Evolutionary conservation across 1,140 invertebrate species (phyloP).

Genomic region (Papilio dardanus): DNA sequence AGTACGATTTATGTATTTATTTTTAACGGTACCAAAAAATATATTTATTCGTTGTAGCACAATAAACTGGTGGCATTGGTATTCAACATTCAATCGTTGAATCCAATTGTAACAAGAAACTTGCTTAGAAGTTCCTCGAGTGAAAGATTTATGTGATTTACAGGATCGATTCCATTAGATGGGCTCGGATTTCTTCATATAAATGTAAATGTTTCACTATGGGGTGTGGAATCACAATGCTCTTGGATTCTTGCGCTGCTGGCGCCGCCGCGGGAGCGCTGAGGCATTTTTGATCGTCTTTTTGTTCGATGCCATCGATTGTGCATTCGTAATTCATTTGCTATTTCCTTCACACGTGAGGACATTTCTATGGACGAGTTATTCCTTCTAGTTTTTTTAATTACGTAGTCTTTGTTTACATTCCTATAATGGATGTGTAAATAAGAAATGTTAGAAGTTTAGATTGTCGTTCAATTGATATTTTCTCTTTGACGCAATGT

Average conservation of each 20-base stretch:
- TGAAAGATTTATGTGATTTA: constrained; percentile 29
- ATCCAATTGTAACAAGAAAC: neutral
- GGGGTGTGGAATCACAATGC: constrained; percentile 63
- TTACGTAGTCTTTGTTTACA: neutral
- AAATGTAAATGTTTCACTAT: constrained; percentile 66
- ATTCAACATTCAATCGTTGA: neutral
- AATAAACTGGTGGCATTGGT: too few species aligned
- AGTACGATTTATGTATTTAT: neutral
- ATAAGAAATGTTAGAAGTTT: neutral
- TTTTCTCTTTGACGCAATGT: too few species aligned
- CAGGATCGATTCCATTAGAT: constrained; percentile 27
- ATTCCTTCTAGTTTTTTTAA: neutral
- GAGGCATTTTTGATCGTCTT: constrained; percentile 51
- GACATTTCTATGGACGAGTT: neutral
- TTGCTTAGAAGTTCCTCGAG: neutral
- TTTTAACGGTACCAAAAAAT: neutral
- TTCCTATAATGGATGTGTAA: neutral
- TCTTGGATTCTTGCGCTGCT: constrained; percentile 69
- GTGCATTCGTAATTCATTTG: constrained; percentile 47
- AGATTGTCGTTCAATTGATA: too few species aligned
- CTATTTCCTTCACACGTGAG: constrained; percentile 38
- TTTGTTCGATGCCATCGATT: constrained; percentile 51
- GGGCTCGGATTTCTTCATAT: constrained; percentile 63
- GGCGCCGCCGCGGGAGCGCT: constrained; percentile 45
- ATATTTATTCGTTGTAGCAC: too few species aligned